Evolutionary conservation across 2,113 vertebrate species (phyloP).

Genomic region (Varanus salvator): DNA sequence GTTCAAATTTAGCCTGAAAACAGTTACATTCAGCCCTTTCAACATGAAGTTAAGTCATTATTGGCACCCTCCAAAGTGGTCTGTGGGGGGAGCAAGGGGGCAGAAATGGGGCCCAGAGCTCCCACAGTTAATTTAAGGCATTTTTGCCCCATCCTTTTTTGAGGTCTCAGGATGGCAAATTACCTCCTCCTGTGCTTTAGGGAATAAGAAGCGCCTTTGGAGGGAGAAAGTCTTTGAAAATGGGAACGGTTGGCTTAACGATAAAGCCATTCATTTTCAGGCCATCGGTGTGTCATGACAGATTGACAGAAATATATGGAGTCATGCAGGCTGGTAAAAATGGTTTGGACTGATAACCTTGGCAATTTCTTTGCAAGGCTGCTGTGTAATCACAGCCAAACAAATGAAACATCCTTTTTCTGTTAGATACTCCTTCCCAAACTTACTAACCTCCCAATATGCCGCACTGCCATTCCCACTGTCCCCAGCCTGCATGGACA

Average conservation of each 20-base stretch:
- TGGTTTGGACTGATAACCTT: neutral
- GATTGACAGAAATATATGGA: neutral
- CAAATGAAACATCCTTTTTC: neutral
- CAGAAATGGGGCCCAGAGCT: too few species aligned
- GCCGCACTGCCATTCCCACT: neutral
- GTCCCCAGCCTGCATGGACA: too few species aligned
- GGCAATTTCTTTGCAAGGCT: neutral
- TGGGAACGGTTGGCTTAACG: neutral
- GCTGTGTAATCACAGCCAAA: neutral
- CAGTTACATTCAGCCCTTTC: too few species aligned
- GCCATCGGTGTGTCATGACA: too few species aligned
- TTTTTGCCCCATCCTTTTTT: too few species aligned
- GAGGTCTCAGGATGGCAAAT: too few species aligned
- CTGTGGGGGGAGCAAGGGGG: too few species aligned
- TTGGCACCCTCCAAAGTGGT: too few species aligned
- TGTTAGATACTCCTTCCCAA: neutral
- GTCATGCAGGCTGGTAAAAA: neutral
- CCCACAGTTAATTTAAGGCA: too few species aligned
- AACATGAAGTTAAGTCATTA: too few species aligned
- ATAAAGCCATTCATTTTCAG: neutral
- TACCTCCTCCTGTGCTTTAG: too few species aligned
- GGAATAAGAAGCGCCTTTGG: constrained; percentile 36
- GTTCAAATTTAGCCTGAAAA: too few species aligned
- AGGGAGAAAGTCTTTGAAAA: constrained; percentile 27
- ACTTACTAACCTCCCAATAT: neutral